Evolutionary conservation across 2,888 invertebrate genomes (phyloP).

Genomic region (Drosophila pegasa): DNA sequence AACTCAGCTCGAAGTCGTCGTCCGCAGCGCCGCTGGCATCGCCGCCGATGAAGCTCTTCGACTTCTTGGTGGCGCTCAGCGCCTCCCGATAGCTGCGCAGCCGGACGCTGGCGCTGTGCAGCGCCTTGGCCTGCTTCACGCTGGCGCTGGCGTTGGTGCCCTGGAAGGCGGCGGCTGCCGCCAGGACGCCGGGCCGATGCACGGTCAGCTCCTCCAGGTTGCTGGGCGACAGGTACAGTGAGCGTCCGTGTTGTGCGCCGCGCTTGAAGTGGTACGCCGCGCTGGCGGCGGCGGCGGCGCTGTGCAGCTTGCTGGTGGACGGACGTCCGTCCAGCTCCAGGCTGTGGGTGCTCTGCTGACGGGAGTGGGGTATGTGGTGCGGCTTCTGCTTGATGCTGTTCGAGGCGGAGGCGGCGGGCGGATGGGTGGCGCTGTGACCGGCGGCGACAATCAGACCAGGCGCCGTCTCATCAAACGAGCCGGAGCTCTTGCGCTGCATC

Average conservation of each 20-base stretch:
- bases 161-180: conserved; percentile 83
- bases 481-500: conserved; percentile 76
- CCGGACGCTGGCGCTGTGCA: conserved; percentile 84
- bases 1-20: conserved; percentile 84
- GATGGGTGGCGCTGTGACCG: conserved; percentile 72
- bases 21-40: conserved; percentile 74
- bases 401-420: conserved; percentile 67
- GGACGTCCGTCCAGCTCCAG: conserved; percentile 83
- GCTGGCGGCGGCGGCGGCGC: conserved; percentile 81
- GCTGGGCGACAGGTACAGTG: conserved; percentile 84
- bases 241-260: conserved; percentile 83
- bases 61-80: conserved; percentile 84
- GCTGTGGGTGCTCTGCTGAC: conserved; percentile 85
- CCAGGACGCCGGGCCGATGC: conserved; percentile 82
- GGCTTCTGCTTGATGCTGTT: conserved; percentile 82
- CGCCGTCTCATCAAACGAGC: conserved; percentile 82
- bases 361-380: conserved; percentile 74
- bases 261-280: conserved; percentile 84
- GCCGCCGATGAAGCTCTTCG: conserved; percentile 85
- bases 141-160: conserved; percentile 84
- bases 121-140: conserved; percentile 83
- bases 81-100: conserved; percentile 84
- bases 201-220: conserved; percentile 84
- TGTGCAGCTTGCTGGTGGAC: conserved; percentile 81
- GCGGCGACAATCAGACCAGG: conserved; percentile 42